A percentile compares a stretch with the other conserved stretches of the same genome.
These are phyloP conservation scores for Anabas testudineus DNA, from an alignment of 2,797 vertebrate species.

Conservation along the genomic window DNA sequence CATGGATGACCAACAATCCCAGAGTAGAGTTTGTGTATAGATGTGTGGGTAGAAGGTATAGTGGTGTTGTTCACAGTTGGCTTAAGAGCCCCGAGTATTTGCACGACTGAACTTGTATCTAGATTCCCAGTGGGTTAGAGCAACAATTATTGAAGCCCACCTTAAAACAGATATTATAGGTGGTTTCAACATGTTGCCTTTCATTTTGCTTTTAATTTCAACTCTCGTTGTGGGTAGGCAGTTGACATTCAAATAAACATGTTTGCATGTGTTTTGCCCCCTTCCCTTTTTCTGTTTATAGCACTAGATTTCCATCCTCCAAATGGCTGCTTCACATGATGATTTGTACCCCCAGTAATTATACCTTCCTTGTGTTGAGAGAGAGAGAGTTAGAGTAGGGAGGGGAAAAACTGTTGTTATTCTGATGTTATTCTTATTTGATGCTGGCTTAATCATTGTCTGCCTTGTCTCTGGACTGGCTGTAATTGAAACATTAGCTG, in stretches of 20 bases:
- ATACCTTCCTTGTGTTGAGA: conserved; percentile 60
- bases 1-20: conserved; percentile 58
- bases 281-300: conserved; percentile 26
- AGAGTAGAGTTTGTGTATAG: conserved; percentile 15
- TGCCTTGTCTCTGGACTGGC: conserved; percentile 72
- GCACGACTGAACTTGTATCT: conserved; percentile 28
- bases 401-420: conserved; percentile 7
- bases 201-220: conserved; percentile 53
- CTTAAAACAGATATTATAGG: conserved; percentile 31
- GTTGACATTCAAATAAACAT: conserved; percentile 62
- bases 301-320: conserved; percentile 50
- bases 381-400: conserved; percentile 10
- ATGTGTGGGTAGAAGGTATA: conserved; percentile 9
- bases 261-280: conserved; percentile 45
- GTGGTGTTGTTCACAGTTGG: conserved; percentile 36
- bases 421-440: conserved; percentile 76
- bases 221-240: conserved; percentile 32
- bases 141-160: conserved; percentile 38
- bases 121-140: conserved; percentile 5
- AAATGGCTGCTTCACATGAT: conserved; percentile 66
- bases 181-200: conserved; percentile 25
- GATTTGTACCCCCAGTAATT: conserved; percentile 78
- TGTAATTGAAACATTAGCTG: conserved; percentile 84
- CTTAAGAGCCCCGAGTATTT: conserved; percentile 26
- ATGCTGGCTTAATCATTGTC: conserved; percentile 78